Conservation (phyloP, 2,888 invertebrate genomes). For the Drosophila trichaetosa region DNA sequence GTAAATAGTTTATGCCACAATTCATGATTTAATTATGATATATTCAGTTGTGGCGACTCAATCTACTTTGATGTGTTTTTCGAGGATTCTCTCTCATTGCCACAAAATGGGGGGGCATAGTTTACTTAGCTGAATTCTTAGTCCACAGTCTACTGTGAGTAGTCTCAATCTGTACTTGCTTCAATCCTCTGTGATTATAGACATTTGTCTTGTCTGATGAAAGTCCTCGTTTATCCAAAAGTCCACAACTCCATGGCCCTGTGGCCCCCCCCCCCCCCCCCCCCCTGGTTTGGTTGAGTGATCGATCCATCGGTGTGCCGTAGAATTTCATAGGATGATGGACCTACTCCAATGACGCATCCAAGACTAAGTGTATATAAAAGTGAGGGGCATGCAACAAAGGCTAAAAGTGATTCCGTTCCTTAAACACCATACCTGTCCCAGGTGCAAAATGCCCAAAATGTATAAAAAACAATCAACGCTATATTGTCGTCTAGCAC, state of each 20-base stretch:
- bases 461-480: slow-evolving; percentile 66
- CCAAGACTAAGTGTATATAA: not conserved
- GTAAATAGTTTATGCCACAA: not conserved
- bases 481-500: slow-evolving; percentile 73
- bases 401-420: not conserved
- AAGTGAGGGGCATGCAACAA: not conserved
- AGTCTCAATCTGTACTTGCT: not conserved
- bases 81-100: not conserved
- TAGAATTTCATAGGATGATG: not conserved
- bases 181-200: not conserved
- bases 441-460: slow-evolving; percentile 4
- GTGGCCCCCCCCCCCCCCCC: too few species aligned
- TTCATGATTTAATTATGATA: not conserved
- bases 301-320: not conserved
- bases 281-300: not conserved
- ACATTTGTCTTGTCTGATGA: too few species aligned
- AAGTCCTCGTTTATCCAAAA: not conserved
- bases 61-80: not conserved
- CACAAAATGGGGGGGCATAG: not conserved
- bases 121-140: not conserved
- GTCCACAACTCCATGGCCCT: not conserved
- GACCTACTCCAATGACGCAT: not conserved
- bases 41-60: not conserved
- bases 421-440: not conserved
- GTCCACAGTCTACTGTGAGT: not conserved